Percentiles rank a stretch among this genome's conserved stretches.
These are phyloP conservation scores for Pogoniulus pusillus DNA, from an alignment of 2,797 vertebrate species.

Conservation along the genomic window DNA sequence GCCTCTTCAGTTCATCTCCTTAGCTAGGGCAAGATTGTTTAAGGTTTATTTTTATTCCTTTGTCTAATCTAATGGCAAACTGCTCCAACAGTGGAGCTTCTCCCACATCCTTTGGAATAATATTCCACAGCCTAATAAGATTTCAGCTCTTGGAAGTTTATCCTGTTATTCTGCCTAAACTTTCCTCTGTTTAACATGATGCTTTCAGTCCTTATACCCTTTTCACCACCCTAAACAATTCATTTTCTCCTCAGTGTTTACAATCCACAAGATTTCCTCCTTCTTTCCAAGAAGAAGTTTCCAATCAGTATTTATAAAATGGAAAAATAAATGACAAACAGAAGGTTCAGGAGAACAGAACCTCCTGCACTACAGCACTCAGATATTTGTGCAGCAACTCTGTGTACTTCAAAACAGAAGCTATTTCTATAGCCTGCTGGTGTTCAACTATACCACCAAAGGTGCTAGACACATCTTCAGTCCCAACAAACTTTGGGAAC, in stretches of 20 bases:
- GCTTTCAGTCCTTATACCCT: conserved; percentile 26
- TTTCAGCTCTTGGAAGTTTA: conserved; percentile 54
- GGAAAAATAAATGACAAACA: conserved; percentile 77
- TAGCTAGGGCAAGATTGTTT: not conserved
- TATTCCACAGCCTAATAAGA: conserved; percentile 49
- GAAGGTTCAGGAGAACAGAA: conserved; percentile 52
- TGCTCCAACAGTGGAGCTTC: conserved; percentile 29
- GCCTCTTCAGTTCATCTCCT: not conserved
- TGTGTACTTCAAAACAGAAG: not conserved
- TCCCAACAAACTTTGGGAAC: conserved; percentile 18
- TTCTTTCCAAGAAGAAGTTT: conserved; percentile 72
- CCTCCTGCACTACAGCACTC: conserved; percentile 27
- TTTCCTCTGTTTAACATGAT: conserved; percentile 25
- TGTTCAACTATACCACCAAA: not conserved
- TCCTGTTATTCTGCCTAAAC: conserved; percentile 42
- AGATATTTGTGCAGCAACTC: conserved; percentile 41
- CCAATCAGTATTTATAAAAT: conserved; percentile 71
- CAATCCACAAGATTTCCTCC: conserved; percentile 67
- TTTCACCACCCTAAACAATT: conserved; percentile 69
- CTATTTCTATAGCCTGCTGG: not conserved
- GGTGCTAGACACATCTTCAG: conserved; percentile 22
- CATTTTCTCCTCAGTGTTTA: conserved; percentile 62
- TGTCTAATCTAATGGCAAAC: not conserved
- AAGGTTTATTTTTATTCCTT: not conserved
- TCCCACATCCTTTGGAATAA: conserved; percentile 37